phyloP scores from a whole-genome alignment of 2,797 vertebrate genomes.

The Sebastes dallii region DNA sequence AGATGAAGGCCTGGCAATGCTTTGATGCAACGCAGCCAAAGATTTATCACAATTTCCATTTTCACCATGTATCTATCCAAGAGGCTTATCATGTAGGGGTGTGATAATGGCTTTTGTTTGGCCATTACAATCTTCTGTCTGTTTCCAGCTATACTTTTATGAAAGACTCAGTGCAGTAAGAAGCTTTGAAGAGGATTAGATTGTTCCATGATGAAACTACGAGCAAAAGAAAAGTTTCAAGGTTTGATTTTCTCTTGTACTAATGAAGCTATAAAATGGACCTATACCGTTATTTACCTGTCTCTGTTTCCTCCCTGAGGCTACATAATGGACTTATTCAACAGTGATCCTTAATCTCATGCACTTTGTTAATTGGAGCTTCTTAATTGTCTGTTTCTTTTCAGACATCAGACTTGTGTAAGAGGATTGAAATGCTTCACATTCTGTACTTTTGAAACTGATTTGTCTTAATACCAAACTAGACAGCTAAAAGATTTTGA shows the following conservation, averaged over 20 bases:
- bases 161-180: conserved; percentile 7
- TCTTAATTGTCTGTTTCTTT: conserved; percentile 77
- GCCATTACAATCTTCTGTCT: conserved; percentile 2
- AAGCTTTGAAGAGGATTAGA: conserved; percentile 27
- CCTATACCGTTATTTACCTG: conserved; percentile 15
- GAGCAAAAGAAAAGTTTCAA: conserved; percentile 12
- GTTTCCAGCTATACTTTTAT: conserved; percentile 28
- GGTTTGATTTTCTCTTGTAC: not conserved
- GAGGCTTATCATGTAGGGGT: conserved; percentile 10
- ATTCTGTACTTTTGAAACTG: conserved; percentile 36
- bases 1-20: conserved; percentile 16
- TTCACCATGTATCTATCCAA: not conserved
- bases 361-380: conserved; percentile 77
- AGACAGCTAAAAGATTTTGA: conserved; percentile 52
- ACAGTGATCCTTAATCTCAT: conserved; percentile 69
- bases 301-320: conserved; percentile 8
- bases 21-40: conserved; percentile 10
- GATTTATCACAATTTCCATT: conserved; percentile 16
- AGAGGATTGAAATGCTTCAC: conserved; percentile 76
- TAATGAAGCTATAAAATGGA: conserved; percentile 12
- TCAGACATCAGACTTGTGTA: conserved; percentile 79
- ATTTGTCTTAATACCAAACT: conserved; percentile 57
- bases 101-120: conserved; percentile 30
- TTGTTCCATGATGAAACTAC: conserved; percentile 10
- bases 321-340: conserved; percentile 14